Percentiles rank a stretch among this genome's conserved stretches.
phyloP scores from a whole-genome alignment of 2,113 vertebrate genomes.

The Campylorhamphus procurvoides region DNA sequence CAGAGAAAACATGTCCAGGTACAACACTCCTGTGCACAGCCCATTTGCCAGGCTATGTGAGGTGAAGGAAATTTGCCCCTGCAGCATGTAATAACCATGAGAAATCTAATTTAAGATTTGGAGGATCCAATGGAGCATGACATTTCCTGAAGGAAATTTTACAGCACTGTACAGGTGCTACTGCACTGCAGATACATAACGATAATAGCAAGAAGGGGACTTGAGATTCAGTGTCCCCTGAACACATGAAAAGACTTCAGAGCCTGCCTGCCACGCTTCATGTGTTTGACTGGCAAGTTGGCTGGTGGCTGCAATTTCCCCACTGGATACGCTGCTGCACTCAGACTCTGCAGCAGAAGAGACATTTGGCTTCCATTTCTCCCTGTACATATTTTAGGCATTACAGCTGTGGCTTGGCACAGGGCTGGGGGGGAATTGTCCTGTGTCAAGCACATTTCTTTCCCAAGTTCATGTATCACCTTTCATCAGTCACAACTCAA shows the following conservation, averaged over 20 bases:
- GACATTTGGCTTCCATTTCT: not conserved
- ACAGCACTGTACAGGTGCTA: not conserved
- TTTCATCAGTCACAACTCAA: not conserved
- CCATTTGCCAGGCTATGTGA: not conserved
- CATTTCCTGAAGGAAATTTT: not conserved
- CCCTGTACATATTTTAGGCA: not conserved
- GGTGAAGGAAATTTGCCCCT: not conserved
- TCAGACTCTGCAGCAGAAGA: not conserved
- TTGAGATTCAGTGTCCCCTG: not conserved
- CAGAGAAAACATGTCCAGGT: not conserved
- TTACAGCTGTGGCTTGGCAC: not conserved
- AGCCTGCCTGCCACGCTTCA: not conserved
- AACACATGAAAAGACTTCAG: not conserved
- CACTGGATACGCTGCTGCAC: not conserved
- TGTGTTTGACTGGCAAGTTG: not conserved
- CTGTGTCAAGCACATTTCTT: not conserved
- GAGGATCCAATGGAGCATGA: not conserved
- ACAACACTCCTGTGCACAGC: not conserved
- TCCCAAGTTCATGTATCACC: not conserved
- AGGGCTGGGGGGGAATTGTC: not conserved
- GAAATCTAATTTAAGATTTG: not conserved
- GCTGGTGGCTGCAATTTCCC: not conserved
- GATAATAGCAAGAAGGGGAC: not conserved
- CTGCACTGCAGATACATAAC: conserved; percentile 17
- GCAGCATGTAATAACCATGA: not conserved